Evolutionary conservation across 2,888 invertebrate genomes (phyloP).

Genomic region (Pristionchus fissidentatus): DNA sequence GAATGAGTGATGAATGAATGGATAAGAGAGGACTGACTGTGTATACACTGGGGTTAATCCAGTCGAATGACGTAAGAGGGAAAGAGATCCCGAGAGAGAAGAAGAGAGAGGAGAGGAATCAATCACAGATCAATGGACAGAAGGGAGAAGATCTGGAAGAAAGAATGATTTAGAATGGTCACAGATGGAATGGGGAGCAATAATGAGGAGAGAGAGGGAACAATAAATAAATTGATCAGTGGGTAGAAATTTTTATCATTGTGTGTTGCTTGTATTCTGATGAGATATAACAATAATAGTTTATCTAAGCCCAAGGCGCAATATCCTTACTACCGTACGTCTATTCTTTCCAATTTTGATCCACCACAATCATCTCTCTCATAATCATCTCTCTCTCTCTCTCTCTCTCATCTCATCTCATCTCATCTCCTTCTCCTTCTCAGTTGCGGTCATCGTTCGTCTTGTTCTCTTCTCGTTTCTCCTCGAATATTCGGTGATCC

Average conservation of each 20-base stretch:
- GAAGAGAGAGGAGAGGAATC: too few species aligned
- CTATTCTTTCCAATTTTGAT: background rate
- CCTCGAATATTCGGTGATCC: conserved; percentile 20
- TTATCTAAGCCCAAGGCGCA: too few species aligned
- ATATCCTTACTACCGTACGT: background rate
- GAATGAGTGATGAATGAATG: conserved; percentile 31
- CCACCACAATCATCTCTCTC: background rate
- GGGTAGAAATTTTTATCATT: too few species aligned
- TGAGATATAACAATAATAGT: too few species aligned
- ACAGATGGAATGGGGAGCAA: background rate
- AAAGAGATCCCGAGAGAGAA: conserved; percentile 19
- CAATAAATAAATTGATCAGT: background rate
- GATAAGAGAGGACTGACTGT: conserved; percentile 15
- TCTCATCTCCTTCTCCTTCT: background rate
- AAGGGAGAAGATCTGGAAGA: background rate
- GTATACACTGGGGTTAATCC: conserved; percentile 31
- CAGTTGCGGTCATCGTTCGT: too few species aligned
- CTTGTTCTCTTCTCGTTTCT: background rate
- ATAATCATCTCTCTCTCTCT: background rate
- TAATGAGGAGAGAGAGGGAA: background rate
- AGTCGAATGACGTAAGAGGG: conserved; percentile 10
- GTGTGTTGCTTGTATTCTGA: too few species aligned
- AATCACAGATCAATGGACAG: conserved; percentile 12
- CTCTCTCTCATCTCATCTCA: background rate
- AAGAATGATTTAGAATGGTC: too few species aligned